phyloP scores from a whole-genome alignment of 1,140 invertebrate genomes.

The Drosophila persimilis region DNA sequence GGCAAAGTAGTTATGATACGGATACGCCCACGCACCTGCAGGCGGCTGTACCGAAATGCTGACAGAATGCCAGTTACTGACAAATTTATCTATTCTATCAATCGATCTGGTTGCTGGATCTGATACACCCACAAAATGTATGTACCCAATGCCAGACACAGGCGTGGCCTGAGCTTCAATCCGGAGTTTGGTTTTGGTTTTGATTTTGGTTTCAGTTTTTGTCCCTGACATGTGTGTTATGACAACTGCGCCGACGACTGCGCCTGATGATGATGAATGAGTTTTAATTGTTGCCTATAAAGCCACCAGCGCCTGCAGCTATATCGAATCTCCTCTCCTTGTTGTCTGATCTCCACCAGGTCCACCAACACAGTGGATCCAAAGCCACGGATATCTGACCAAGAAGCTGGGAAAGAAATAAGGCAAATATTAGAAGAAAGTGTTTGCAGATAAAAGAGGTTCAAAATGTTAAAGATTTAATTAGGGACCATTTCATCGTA shows the following conservation, averaged over 20 bases:
- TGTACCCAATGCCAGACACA: constrained; percentile 62
- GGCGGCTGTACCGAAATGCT: constrained; percentile 50
- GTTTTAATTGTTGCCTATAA: constrained; percentile 80
- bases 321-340: constrained; percentile 38
- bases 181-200: constrained; percentile 6
- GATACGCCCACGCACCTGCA: constrained; percentile 67
- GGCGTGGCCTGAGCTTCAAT: constrained; percentile 51
- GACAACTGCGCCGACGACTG: constrained; percentile 54
- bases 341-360: constrained; percentile 13
- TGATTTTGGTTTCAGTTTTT: constrained; percentile 24
- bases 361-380: constrained; percentile 27
- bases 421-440: too few species aligned
- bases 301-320: constrained; percentile 61
- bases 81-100: constrained; percentile 78
- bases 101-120: constrained; percentile 71
- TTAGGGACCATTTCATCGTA: too few species aligned
- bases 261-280: constrained; percentile 78
- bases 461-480: too few species aligned
- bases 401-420: background rate
- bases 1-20: constrained; percentile 66
- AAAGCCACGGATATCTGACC: background rate
- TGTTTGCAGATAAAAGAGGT: too few species aligned
- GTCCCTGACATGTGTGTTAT: constrained; percentile 74
- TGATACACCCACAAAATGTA: constrained; percentile 62
- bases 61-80: constrained; percentile 72